These are phyloP conservation scores for Hirtodrosophila histrioides DNA, from an alignment of 2,888 invertebrate species.

Conservation along the genomic window DNA sequence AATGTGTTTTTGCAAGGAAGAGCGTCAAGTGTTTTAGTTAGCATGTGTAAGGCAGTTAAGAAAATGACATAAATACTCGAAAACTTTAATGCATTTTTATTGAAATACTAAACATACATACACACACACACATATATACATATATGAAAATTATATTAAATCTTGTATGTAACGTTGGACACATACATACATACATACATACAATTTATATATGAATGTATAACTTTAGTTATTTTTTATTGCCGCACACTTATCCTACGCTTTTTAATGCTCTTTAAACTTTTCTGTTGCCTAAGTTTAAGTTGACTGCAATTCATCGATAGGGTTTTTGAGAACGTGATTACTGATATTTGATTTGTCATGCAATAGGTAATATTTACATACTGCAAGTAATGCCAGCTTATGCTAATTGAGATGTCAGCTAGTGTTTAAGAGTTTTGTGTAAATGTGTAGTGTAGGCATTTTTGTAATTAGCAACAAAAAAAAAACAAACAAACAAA, in stretches of 20 bases:
- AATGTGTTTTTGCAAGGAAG: constrained; percentile 40
- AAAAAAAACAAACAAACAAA: background rate
- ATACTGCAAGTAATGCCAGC: constrained; percentile 57
- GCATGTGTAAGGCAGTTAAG: constrained; percentile 61
- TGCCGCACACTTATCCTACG: constrained; percentile 71
- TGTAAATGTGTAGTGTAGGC: constrained; percentile 77
- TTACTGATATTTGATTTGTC: constrained; percentile 61
- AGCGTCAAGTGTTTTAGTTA: constrained; percentile 58
- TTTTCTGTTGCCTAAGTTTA: constrained; percentile 77
- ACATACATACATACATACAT: too few relatives aligned
- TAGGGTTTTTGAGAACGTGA: constrained; percentile 53
- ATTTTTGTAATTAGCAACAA: constrained; percentile 72
- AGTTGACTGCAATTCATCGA: constrained; percentile 61
- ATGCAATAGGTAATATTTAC: constrained; percentile 44
- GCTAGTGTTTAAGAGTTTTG: constrained; percentile 60
- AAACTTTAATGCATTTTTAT: constrained; percentile 74
- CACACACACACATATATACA: constrained; percentile 27
- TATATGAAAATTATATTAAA: constrained; percentile 25
- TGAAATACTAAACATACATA: constrained; percentile 49
- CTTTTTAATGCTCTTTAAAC: constrained; percentile 48
- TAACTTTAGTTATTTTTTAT: constrained; percentile 41
- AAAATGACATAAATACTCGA: constrained; percentile 75
- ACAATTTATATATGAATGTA: constrained; percentile 47
- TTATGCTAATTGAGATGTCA: constrained; percentile 70
- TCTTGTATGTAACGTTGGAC: constrained; percentile 22